phyloP scores from a whole-genome alignment of 2,797 vertebrate genomes.

The Gobio occitaniae region DNA sequence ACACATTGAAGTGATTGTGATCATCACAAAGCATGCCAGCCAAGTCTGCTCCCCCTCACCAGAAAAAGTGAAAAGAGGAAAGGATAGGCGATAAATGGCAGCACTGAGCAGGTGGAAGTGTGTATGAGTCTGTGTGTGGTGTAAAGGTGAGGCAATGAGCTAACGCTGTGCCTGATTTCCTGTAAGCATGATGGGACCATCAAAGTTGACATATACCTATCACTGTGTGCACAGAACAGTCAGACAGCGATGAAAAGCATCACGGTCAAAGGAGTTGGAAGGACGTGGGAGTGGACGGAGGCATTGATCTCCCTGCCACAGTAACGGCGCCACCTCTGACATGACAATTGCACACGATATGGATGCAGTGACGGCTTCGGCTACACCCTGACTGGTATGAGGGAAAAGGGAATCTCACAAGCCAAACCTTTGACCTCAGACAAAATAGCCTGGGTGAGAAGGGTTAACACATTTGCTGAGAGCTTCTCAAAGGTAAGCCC shows the following conservation, averaged over 20 bases:
- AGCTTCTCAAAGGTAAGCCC: conserved; percentile 71
- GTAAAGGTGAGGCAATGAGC: conserved; percentile 20
- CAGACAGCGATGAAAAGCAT: conserved; percentile 38
- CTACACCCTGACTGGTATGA: conserved; percentile 1
- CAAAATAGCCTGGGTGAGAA: conserved; percentile 65
- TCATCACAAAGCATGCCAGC: conserved; percentile 39
- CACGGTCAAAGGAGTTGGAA: conserved; percentile 10
- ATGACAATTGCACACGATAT: conserved; percentile 38
- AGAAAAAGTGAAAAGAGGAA: conserved; percentile 36
- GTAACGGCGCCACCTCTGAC: conserved; percentile 37
- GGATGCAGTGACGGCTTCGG: background rate
- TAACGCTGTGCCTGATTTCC: conserved; percentile 44
- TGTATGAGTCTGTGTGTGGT: conserved; percentile 32
- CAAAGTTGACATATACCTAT: conserved; percentile 56
- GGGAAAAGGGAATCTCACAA: conserved; percentile 24
- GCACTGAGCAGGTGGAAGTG: conserved; percentile 26
- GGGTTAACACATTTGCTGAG: conserved; percentile 76
- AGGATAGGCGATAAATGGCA: conserved; percentile 29
- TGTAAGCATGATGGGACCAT: conserved; percentile 54
- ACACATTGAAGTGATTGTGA: conserved; percentile 57
- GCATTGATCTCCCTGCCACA: conserved; percentile 40
- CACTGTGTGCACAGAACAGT: conserved; percentile 33
- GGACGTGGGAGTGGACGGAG: conserved; percentile 8
- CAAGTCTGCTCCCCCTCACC: conserved; percentile 50
- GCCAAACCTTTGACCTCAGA: conserved; percentile 60